Evolutionary conservation across 2,888 invertebrate genomes (phyloP).

Genomic region (Drosophila multiciliata): DNA sequence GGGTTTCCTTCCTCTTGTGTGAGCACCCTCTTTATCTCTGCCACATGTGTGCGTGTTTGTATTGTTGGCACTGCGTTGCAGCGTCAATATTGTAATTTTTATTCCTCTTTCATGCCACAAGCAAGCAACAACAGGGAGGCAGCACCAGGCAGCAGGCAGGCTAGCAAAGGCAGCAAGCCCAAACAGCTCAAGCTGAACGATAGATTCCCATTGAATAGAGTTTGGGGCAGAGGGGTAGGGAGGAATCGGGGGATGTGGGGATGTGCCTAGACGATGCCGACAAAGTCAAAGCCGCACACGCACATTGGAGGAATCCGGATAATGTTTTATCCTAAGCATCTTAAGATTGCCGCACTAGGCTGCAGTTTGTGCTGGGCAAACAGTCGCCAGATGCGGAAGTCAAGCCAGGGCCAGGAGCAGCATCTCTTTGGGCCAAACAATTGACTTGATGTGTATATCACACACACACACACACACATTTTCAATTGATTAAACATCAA

Average conservation of each 20-base stretch:
- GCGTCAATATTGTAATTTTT: conserved; percentile 78
- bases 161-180: conserved; percentile 27
- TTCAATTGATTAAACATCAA: conserved; percentile 77
- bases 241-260: not conserved
- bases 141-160: conserved; percentile 28
- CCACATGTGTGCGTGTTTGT: conserved; percentile 45
- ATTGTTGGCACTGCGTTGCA: conserved; percentile 56
- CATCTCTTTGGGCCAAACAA: conserved; percentile 44
- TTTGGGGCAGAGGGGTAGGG: not conserved
- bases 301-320: conserved; percentile 79
- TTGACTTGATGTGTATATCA: conserved; percentile 42
- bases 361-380: conserved; percentile 68
- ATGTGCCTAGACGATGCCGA: conserved; percentile 35
- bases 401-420: conserved; percentile 25
- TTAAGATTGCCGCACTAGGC: conserved; percentile 61
- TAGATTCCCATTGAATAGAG: conserved; percentile 57
- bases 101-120: conserved; percentile 73
- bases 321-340: conserved; percentile 71
- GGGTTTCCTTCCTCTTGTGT: conserved; percentile 43
- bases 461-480: conserved; percentile 27
- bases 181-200: conserved; percentile 51
- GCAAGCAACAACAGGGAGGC: conserved; percentile 38
- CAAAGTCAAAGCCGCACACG: conserved; percentile 71
- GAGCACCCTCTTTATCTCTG: conserved; percentile 19
- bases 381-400: conserved; percentile 71